Percentiles rank a stretch among this genome's conserved stretches.
These are phyloP conservation scores for Aricia agestis DNA, from an alignment of 1,140 invertebrate species.

Conservation along the genomic window DNA sequence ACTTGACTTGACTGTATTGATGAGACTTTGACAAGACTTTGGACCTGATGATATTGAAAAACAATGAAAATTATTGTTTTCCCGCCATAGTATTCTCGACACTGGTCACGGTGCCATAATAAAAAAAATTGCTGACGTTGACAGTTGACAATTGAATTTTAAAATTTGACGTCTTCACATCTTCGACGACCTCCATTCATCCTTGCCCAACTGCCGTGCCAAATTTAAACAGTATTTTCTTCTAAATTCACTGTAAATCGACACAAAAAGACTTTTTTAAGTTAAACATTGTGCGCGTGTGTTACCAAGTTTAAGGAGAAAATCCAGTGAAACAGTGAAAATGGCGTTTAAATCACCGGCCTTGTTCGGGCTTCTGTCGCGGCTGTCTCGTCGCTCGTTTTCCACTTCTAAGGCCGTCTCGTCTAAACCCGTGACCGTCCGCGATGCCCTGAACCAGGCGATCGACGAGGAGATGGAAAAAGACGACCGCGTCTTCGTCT, in stretches of 20 bases:
- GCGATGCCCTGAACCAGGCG: constrained; percentile 97
- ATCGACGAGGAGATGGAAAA: constrained; percentile 97
- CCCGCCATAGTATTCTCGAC: no score
- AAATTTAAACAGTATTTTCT: constrained; percentile 52
- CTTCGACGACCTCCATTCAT: constrained; percentile 68
- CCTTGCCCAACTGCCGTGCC: constrained; percentile 38
- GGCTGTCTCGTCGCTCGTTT: constrained; percentile 53
- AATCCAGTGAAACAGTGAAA: constrained; percentile 43
- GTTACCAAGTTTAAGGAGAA: constrained; percentile 35
- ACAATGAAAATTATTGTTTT: no score
- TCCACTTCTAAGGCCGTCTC: constrained; percentile 61
- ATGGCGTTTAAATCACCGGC: constrained; percentile 71
- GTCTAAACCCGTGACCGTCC: constrained; percentile 90
- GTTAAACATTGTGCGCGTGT: constrained; percentile 32
- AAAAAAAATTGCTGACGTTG: neutral
- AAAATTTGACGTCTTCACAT: constrained; percentile 16
- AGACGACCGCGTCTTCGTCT: constrained; percentile 95
- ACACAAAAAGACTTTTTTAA: constrained; percentile 32
- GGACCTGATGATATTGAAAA: no score
- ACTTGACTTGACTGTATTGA: no score
- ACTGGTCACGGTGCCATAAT: neutral
- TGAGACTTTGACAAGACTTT: no score
- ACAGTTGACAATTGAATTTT: constrained; percentile 12
- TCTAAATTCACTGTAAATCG: constrained; percentile 33
- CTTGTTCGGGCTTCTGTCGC: constrained; percentile 46